Evolutionary conservation across 2,888 invertebrate genomes (phyloP).

Genomic region (Polyommatus icarus): DNA sequence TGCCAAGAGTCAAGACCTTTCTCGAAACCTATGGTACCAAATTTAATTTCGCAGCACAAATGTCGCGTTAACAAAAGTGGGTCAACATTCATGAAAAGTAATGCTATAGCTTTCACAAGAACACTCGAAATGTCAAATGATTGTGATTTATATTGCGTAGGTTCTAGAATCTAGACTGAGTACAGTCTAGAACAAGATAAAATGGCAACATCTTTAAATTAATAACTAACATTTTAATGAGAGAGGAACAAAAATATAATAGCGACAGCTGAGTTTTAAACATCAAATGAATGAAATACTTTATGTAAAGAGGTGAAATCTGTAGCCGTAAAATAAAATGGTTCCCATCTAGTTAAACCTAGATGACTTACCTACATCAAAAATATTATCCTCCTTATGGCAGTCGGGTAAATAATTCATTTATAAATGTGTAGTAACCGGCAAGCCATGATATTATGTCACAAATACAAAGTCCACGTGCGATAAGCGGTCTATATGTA

Average conservation of each 20-base stretch:
- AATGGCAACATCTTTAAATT: background rate
- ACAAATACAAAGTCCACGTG: conserved; percentile 33
- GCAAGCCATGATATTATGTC: background rate
- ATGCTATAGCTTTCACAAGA: background rate
- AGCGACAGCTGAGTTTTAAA: no score
- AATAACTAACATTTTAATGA: no score
- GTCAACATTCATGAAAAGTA: background rate
- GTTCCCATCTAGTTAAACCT: no score
- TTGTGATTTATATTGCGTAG: background rate
- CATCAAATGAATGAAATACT: no score
- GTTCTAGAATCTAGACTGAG: no score
- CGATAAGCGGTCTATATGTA: conserved; percentile 27
- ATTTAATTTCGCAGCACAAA: background rate
- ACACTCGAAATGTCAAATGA: background rate
- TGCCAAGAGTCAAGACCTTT: background rate
- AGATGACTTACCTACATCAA: no score
- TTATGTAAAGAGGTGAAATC: no score
- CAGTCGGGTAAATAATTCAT: no score
- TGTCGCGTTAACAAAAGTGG: background rate
- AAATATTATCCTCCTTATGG: no score
- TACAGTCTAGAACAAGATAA: background rate
- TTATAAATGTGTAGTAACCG: background rate
- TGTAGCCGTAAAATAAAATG: no score
- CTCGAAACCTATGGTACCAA: background rate
- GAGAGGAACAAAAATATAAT: no score